Evolutionary conservation across 2,888 invertebrate species (phyloP).

Genomic region (Diarsia mendica): DNA sequence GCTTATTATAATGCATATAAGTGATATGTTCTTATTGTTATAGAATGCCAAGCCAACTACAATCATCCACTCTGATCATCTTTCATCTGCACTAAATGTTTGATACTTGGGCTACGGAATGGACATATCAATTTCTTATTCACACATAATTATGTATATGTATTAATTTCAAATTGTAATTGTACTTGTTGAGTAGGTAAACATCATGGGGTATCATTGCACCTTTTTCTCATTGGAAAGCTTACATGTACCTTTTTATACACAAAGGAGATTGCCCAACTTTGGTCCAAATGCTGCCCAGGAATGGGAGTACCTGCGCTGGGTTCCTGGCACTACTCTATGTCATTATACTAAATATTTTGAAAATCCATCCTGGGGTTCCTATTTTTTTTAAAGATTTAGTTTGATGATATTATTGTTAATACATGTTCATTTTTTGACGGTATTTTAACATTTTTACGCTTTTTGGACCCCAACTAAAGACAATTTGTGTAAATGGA

Average conservation of each 20-base stretch:
- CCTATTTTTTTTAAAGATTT: too few species aligned
- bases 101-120: conserved; percentile 7
- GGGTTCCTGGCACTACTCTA: too few species aligned
- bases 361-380: too few species aligned
- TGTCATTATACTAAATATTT: too few species aligned
- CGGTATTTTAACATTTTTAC: too few species aligned
- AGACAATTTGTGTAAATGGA: too few species aligned
- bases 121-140: conserved; percentile 1
- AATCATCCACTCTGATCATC: not conserved
- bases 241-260: conserved; percentile 28
- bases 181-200: conserved; percentile 25
- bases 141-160: not conserved
- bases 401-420: too few species aligned
- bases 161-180: not conserved
- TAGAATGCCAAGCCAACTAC: conserved; percentile 28
- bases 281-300: too few species aligned
- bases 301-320: too few species aligned
- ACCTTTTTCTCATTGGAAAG: conserved; percentile 11
- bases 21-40: conserved; percentile 41
- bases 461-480: too few species aligned
- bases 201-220: not conserved
- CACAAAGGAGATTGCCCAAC: too few species aligned
- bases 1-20: conserved; percentile 22
- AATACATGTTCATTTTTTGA: too few species aligned
- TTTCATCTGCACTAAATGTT: not conserved